phyloP scores from a whole-genome alignment of 2,888 invertebrate genomes.

The Thymelicus acteon region DNA sequence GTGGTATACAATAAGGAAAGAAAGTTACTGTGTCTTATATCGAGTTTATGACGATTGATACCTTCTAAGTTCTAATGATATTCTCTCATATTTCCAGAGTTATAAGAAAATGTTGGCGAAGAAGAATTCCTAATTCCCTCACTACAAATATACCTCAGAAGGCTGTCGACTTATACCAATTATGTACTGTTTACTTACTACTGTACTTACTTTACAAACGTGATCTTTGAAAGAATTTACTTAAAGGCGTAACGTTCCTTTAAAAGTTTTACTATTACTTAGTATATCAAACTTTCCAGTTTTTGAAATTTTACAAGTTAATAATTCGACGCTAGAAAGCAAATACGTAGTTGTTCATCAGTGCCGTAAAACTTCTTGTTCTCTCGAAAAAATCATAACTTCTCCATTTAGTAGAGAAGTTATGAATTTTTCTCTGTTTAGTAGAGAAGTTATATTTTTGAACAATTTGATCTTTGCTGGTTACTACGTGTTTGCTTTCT shows the following conservation, averaged over 20 bases:
- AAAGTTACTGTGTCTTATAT: too few species aligned
- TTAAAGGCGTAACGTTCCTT: not conserved
- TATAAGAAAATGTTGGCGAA: slow-evolving; percentile 21
- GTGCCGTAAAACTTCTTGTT: too few species aligned
- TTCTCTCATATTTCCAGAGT: slow-evolving; percentile 11
- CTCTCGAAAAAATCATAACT: too few species aligned
- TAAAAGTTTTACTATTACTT: not conserved
- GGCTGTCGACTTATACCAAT: slow-evolving; percentile 10
- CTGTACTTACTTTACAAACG: slow-evolving; percentile 20
- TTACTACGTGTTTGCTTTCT: too few species aligned
- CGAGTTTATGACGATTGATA: too few species aligned
- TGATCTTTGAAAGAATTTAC: slow-evolving; percentile 11
- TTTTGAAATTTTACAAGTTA: not conserved
- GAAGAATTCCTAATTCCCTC: slow-evolving; percentile 7
- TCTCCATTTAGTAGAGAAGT: too few species aligned
- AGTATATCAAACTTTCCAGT: not conserved
- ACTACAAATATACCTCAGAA: not conserved
- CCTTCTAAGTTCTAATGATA: not conserved
- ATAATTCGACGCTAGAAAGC: too few species aligned
- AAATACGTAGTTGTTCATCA: too few species aligned
- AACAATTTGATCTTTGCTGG: too few species aligned
- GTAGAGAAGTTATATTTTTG: too few species aligned
- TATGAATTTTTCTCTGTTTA: too few species aligned
- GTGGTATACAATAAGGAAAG: too few species aligned
- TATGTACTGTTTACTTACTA: not conserved